Conservation (phyloP, 2,888 invertebrate genomes). For the Cheilosia vulpina region DNA sequence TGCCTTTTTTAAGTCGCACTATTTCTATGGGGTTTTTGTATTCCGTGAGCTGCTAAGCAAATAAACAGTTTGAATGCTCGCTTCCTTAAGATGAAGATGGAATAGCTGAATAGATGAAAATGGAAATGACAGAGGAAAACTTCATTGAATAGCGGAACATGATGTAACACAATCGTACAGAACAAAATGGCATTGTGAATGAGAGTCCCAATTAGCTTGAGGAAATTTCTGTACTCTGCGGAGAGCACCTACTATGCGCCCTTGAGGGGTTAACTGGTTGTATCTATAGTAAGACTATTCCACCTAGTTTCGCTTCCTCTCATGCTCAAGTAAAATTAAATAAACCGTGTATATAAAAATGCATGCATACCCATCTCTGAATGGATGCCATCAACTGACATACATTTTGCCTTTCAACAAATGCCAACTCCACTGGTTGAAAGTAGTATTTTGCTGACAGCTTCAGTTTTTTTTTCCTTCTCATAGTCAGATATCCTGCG, state of each 20-base stretch:
- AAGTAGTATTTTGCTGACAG: conserved; percentile 8
- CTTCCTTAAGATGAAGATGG: background rate
- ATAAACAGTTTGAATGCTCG: conserved; percentile 5
- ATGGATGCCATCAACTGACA: conserved; percentile 16
- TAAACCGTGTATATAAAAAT: conserved; percentile 1
- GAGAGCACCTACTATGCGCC: background rate
- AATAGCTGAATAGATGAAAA: background rate
- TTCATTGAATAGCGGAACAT: background rate
- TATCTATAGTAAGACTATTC: background rate
- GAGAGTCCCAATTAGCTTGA: conserved; percentile 17
- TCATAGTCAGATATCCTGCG: conserved; percentile 22
- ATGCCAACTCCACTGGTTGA: background rate
- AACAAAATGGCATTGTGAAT: background rate
- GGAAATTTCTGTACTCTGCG: background rate
- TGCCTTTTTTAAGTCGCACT: background rate
- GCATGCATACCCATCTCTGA: conserved; percentile 7
- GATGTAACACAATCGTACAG: background rate
- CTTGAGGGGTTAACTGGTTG: conserved; percentile 11
- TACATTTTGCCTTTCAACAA: background rate
- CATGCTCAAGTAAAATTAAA: conserved; percentile 2
- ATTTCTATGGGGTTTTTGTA: background rate
- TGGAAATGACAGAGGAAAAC: background rate
- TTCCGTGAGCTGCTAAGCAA: conserved; percentile 3
- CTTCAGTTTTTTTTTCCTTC: conserved; percentile 1
- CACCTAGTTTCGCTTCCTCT: conserved; percentile 9